These are phyloP conservation scores for Thereva unica DNA, from an alignment of 2,888 invertebrate genomes.

Conservation along the genomic window DNA sequence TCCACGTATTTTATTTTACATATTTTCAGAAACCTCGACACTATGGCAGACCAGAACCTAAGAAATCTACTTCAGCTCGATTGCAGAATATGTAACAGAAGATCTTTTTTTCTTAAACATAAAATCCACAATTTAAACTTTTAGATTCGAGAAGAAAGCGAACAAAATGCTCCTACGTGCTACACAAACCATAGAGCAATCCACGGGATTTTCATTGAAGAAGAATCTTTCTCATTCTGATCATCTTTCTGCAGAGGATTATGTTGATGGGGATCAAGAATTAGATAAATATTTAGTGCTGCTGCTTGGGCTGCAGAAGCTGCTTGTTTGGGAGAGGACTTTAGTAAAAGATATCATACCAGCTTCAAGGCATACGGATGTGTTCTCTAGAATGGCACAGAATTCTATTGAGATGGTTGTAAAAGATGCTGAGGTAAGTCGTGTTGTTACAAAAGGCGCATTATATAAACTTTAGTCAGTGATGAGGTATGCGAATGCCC, in stretches of 20 bases:
- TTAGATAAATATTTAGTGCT: slow-evolving; percentile 82
- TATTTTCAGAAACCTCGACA: slow-evolving; percentile 53
- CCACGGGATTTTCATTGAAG: slow-evolving; percentile 77
- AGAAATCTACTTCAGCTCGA: slow-evolving; percentile 78
- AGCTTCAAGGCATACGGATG: slow-evolving; percentile 75
- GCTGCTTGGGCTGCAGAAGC: slow-evolving; percentile 78
- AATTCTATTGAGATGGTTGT: slow-evolving; percentile 85
- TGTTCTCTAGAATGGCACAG: slow-evolving; percentile 81
- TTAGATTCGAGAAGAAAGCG: slow-evolving; percentile 75
- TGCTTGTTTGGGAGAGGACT: slow-evolving; percentile 86
- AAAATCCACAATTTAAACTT: slow-evolving; percentile 35
- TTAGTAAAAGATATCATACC: slow-evolving; percentile 85
- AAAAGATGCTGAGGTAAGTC: slow-evolving; percentile 77
- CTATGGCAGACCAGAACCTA: slow-evolving; percentile 72
- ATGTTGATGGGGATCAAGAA: slow-evolving; percentile 72
- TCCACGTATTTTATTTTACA: not conserved
- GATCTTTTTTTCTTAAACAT: not conserved
- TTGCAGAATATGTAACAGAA: slow-evolving; percentile 73
- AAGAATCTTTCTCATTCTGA: slow-evolving; percentile 56
- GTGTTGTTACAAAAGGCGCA: not conserved
- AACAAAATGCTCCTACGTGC: slow-evolving; percentile 82
- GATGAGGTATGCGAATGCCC: too few species aligned
- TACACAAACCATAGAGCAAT: slow-evolving; percentile 80
- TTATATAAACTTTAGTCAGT: not conserved
- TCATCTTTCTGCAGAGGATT: slow-evolving; percentile 55